These are phyloP conservation scores for Panagrolaimus sp. DNA, from an alignment of 1,140 invertebrate genomes.

Conservation along the genomic window DNA sequence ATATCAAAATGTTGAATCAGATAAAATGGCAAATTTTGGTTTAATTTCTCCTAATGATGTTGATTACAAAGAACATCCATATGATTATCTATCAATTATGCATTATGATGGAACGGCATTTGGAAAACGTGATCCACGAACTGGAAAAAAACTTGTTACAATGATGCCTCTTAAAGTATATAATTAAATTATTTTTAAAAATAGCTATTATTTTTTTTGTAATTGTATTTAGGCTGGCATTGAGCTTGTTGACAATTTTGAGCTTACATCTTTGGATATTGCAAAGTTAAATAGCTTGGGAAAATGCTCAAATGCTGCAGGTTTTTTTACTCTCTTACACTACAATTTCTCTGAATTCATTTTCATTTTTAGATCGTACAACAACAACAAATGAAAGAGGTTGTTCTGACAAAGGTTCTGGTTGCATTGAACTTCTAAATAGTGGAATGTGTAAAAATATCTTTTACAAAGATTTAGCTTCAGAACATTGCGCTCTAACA, in stretches of 20 bases:
- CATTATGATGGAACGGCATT: constrained; percentile 37
- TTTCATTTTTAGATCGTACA: constrained; percentile 15
- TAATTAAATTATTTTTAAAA: neutral
- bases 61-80: constrained; percentile 27
- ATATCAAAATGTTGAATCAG: constrained; percentile 33
- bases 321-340: neutral
- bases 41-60: constrained; percentile 26
- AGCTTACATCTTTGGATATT: constrained; percentile 26
- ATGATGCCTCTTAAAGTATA: constrained; percentile 34
- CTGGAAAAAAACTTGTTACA: constrained; percentile 25
- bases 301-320: constrained; percentile 20
- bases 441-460: neutral
- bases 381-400: neutral
- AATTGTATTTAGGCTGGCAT: constrained; percentile 6
- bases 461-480: neutral
- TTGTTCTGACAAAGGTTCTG: constrained; percentile 18
- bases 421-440: neutral
- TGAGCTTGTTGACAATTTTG: constrained; percentile 28
- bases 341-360: neutral
- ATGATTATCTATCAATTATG: constrained; percentile 36
- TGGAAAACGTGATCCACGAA: constrained; percentile 25
- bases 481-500: neutral
- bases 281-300: constrained; percentile 33
- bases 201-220: too few species aligned
- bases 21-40: constrained; percentile 34